phyloP scores from a whole-genome alignment of 2,113 vertebrate species.

The Helogale parvula region DNA sequence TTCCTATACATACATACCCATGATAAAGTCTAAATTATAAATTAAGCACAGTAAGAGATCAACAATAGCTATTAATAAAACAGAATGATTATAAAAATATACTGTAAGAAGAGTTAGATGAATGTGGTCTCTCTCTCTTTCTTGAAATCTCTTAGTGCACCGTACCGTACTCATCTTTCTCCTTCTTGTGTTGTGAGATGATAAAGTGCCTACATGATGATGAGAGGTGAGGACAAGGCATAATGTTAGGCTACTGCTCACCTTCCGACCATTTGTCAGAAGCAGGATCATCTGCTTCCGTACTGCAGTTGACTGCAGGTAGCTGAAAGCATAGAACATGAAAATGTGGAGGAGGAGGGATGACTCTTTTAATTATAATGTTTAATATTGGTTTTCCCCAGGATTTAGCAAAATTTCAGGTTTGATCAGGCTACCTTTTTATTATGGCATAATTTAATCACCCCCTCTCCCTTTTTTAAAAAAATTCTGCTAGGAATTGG shows the following conservation, averaged over 20 bases:
- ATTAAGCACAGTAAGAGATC: not conserved
- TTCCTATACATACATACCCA: not conserved
- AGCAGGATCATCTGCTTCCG: not conserved
- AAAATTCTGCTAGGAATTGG: not conserved
- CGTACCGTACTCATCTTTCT: not conserved
- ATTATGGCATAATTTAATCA: not conserved
- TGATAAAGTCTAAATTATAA: not conserved
- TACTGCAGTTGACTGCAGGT: not conserved
- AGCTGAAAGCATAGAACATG: not conserved
- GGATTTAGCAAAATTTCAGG: not conserved
- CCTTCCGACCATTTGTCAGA: not conserved
- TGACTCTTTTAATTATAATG: not conserved
- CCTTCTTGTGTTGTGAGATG: not conserved
- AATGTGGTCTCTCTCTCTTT: not conserved
- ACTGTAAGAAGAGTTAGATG: not conserved
- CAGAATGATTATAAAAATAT: not conserved
- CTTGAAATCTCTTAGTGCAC: not conserved
- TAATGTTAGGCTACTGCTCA: not conserved
- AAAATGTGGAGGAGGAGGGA: not conserved
- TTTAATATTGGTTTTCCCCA: conserved; percentile 28
- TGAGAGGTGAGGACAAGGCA: not conserved
- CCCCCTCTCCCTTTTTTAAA: not conserved
- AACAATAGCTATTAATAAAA: not conserved
- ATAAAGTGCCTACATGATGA: not conserved
- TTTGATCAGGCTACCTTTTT: not conserved